phyloP scores from a whole-genome alignment of 2,888 invertebrate genomes.

The Oscheius myriophilus region DNA sequence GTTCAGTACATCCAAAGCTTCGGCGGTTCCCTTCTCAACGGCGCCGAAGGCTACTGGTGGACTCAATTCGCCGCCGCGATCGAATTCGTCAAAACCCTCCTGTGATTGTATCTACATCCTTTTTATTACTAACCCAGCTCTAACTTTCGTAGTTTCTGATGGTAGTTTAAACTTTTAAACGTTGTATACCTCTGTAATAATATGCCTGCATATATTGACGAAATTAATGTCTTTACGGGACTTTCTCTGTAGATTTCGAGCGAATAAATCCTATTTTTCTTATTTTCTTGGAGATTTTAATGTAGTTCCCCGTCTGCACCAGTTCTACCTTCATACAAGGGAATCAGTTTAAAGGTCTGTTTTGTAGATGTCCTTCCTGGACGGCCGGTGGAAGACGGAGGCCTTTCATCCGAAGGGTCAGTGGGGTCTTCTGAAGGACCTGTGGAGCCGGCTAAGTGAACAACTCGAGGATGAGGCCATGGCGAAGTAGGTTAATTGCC shows the following conservation, averaged over 20 bases:
- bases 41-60: constrained; percentile 93
- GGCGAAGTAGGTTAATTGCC: constrained; percentile 4
- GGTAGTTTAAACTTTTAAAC: not conserved
- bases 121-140: not conserved
- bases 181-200: not conserved
- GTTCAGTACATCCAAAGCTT: constrained; percentile 94
- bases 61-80: constrained; percentile 95
- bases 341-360: not conserved
- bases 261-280: not conserved
- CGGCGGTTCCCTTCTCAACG: constrained; percentile 81
- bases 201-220: constrained; percentile 18
- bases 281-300: not conserved
- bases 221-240: constrained; percentile 15
- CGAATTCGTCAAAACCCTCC: constrained; percentile 85
- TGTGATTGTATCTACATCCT: constrained; percentile 34
- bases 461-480: constrained; percentile 5
- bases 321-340: not conserved
- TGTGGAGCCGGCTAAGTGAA: not conserved
- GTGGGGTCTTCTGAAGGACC: not conserved
- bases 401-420: constrained; percentile 14
- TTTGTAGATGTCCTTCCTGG: not conserved
- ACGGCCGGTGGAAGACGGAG: constrained; percentile 5
- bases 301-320: not conserved
- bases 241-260: constrained; percentile 4
- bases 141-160: too few relatives aligned